Evolutionary conservation across 2,888 invertebrate species (phyloP), one percentile per base, ranked within the genome.

Genomic region (Eupithecia inturbata): DNA sequence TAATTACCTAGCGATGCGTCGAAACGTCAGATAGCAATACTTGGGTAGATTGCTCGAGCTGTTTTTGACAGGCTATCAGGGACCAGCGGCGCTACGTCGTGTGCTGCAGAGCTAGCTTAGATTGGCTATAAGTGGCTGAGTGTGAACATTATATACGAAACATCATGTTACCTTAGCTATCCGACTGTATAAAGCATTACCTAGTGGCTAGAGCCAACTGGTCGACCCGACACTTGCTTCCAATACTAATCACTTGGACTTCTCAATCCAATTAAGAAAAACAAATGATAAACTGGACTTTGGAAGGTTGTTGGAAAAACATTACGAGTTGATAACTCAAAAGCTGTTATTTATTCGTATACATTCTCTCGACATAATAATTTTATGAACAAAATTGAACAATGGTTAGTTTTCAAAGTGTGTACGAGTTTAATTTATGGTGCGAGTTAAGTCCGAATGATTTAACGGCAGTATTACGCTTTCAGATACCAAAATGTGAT

Each of bases 21-120:
- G 80, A 79, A 81, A 80, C 80, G 81, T 81, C 81, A 84, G 87
- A 87, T 84, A 82, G 77, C 81, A 78, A 80, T 82, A 84, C 83
- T 80, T 81, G 80, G 77, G 80, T 80, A 82, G 84, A 84, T 84
- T 84, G 80, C 78, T 77, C 76, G 78, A 81, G 79, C 85, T 89
- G 89, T 78, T 77, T 79, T 78, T 86, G 89, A 89, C 89, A 89
- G 86, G 84, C 81, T 85, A 88, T 88, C 86, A 83, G 74, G 74
- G 73, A 74, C 80, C 77, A 68, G 68, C 57, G 33, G 57, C 49
- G 73, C 63, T 39, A 36, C 39, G 63, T 71, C 53, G 67, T 71
- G 67, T 72, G 67, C 73, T 74, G 68, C 74, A 68, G 53, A 76
- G 66, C 53, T 73, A 71, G 70, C 74, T 67, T 45, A 76, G 68